phyloP scores from a whole-genome alignment of 2,797 vertebrate genomes.

The Squalus acanthias region DNA sequence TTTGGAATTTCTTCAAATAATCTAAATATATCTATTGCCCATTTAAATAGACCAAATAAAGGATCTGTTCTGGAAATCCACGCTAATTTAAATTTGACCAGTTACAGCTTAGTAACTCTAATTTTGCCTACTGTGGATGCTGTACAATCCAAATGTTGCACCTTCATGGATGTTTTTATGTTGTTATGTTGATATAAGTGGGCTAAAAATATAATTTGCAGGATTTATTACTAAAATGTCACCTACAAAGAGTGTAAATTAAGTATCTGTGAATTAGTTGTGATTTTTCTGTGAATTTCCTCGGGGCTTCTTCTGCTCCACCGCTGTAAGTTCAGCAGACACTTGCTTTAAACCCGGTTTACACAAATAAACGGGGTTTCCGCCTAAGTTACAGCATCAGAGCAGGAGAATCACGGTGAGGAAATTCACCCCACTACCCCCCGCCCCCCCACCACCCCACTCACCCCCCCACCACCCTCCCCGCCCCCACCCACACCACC shows the following conservation, averaged over 20 bases:
- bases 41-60: neutral
- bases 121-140: neutral
- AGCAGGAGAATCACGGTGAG: neutral
- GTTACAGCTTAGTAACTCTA: neutral
- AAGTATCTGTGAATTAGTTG: neutral
- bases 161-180: neutral
- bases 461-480: too few relatives aligned
- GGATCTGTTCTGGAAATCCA: neutral
- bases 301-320: neutral
- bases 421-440: neutral
- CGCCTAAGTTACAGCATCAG: neutral
- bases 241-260: neutral
- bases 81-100: neutral
- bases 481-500: too few relatives aligned
- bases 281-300: neutral
- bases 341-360: neutral
- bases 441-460: too few relatives aligned
- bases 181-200: neutral
- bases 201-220: neutral
- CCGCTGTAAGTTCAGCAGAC: neutral
- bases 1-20: neutral
- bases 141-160: neutral
- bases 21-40: neutral
- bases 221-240: neutral
- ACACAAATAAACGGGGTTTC: neutral